Percentiles rank a stretch among this genome's conserved stretches.
phyloP scores from a whole-genome alignment of 2,888 invertebrate genomes.

The Arctia plantaginis region DNA sequence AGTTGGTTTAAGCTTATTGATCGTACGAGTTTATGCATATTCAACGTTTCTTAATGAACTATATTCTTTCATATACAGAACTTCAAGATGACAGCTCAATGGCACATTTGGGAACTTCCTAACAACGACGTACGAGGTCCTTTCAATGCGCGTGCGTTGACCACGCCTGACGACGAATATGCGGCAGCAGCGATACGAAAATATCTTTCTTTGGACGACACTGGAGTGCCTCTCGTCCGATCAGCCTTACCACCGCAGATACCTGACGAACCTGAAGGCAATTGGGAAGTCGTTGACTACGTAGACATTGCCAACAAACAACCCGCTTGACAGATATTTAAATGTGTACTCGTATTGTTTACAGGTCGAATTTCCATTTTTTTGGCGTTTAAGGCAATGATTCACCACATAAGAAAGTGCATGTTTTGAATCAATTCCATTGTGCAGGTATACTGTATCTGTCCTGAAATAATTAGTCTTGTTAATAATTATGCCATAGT shows the following conservation, averaged over 20 bases:
- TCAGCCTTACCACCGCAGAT: conserved; percentile 83
- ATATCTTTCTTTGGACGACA: conserved; percentile 87
- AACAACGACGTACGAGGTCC: conserved; percentile 87
- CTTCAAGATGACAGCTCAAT: conserved; percentile 87
- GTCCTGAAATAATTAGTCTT: background rate
- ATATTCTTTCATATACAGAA: conserved; percentile 71
- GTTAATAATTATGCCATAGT: conserved; percentile 15
- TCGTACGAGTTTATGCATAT: no score
- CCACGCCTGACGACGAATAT: conserved; percentile 81
- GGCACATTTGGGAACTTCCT: conserved; percentile 80
- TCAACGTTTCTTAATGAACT: background rate
- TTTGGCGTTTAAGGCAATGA: background rate
- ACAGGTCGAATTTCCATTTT: background rate
- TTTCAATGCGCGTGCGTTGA: conserved; percentile 87
- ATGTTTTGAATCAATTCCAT: background rate
- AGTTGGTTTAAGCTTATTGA: background rate
- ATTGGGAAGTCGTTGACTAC: conserved; percentile 90
- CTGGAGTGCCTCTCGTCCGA: conserved; percentile 88
- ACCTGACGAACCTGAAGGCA: conserved; percentile 83
- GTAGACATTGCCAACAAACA: conserved; percentile 80
- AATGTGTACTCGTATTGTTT: background rate
- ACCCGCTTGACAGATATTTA: conserved; percentile 6
- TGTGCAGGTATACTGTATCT: background rate
- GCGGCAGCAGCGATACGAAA: conserved; percentile 83
- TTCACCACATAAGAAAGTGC: background rate